Conservation (phyloP, 2,113 vertebrate genomes). For the Tonatia bakeri region DNA sequence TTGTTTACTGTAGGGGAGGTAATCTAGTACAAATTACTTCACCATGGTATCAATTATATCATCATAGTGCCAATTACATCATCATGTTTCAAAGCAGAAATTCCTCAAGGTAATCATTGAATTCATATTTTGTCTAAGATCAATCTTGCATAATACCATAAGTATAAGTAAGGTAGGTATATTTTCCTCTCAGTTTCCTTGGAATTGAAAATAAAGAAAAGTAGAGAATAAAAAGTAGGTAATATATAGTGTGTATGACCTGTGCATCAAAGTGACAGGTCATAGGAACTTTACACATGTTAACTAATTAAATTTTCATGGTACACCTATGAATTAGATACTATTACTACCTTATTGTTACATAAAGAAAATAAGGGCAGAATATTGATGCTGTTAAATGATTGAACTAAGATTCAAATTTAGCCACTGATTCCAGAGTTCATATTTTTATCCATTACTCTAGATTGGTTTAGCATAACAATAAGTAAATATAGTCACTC, state of each 20-base stretch:
- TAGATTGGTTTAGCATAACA: not conserved
- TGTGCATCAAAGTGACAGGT: not conserved
- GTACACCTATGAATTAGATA: not conserved
- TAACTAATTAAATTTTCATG: not conserved
- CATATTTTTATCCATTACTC: not conserved
- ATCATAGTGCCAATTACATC: not conserved
- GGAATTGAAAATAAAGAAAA: not conserved
- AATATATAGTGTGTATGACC: not conserved
- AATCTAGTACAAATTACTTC: not conserved
- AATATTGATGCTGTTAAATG: not conserved
- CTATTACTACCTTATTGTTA: not conserved
- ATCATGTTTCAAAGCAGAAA: not conserved
- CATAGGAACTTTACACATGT: not conserved
- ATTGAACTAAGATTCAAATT: not conserved
- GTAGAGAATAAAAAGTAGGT: not conserved
- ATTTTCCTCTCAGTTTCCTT: not conserved
- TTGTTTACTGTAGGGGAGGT: not conserved
- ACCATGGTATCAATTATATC: not conserved
- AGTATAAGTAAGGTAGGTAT: not conserved
- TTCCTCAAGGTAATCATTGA: not conserved
- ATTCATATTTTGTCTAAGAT: not conserved
- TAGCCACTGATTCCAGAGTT: not conserved
- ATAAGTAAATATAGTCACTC: not conserved
- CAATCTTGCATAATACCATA: not conserved
- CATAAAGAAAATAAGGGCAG: not conserved